Base-by-base conservation (phyloP, 2,888 invertebrate species). In the Dicyrtoma fusca region DNA sequence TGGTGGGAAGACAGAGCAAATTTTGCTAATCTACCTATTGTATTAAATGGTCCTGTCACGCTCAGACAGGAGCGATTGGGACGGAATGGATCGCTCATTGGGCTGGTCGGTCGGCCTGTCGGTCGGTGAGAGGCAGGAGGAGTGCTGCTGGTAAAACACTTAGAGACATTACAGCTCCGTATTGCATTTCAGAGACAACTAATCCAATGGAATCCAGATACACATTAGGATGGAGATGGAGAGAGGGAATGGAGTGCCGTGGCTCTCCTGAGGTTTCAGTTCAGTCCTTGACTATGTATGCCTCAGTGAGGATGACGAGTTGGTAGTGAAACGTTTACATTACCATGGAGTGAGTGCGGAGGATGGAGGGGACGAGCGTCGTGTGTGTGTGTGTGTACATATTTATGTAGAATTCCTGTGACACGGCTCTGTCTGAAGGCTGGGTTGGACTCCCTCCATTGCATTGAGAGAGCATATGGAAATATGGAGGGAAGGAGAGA, bases 11-110 rank as follows among this genome's bases (percentile, higher is more conserved):
- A 66, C 17, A 42, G 53, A 53, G 53, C 66, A 66, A 66, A 66
- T 66, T 66, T 66, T 26, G 34, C 42, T 53, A 53, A 66, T 66
- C 53, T 66, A 51, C 51, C 53, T 19, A 66, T 53, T 53, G 34
- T 66, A 53, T 53, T 66, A 66, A 66, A 66, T 66, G 66, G 25
- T 66, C 51, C 66, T 66, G 66, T 66, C 66, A 66, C 44, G 53
- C 53, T 53, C 66, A 66, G 66, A 19, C 25, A 45, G 34, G 8
- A 51, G 14, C 34, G 34, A 53, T 21, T 53, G n/a, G 42, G 10
- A n/a, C 25, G n/a, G 42, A 10, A n/a, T 11, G 44, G 45, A 21
- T 44, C 11, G 62, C 14, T 21, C 44, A 17, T 34, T 34, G 3
- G 4, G 4, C 34, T 34, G 3, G 34, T 34, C 34, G 34, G 4